These are phyloP conservation scores for Lamellibrachia columna DNA, from an alignment of 2,888 invertebrate genomes.

Conservation along the genomic window DNA sequence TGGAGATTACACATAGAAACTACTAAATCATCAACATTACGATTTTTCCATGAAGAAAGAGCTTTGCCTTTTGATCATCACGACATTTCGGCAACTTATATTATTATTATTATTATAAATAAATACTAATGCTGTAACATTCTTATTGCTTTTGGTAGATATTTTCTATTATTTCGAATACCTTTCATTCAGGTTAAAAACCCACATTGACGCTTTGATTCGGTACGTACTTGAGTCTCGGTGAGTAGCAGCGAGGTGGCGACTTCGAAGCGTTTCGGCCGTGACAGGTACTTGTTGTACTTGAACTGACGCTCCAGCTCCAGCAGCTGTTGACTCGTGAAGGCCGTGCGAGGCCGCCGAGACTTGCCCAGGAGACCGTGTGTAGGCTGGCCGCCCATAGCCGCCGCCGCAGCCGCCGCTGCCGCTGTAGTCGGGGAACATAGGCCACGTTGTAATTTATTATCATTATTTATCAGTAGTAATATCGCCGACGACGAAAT, in stretches of 20 bases:
- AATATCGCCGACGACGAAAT: too few species aligned
- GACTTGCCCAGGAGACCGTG: constrained; percentile 73
- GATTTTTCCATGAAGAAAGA: too few species aligned
- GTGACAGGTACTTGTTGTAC: constrained; percentile 97
- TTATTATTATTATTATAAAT: too few species aligned
- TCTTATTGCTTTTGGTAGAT: too few species aligned
- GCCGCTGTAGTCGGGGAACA: background rate
- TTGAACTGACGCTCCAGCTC: constrained; percentile 98
- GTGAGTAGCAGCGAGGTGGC: constrained; percentile 97
- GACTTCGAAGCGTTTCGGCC: constrained; percentile 98
- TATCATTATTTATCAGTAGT: too few species aligned
- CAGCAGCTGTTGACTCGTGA: constrained; percentile 95
- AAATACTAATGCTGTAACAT: too few species aligned
- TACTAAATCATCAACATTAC: too few species aligned
- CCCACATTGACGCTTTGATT: background rate
- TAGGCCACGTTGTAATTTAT: background rate
- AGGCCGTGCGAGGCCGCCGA: constrained; percentile 93
- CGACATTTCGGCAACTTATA: too few species aligned
- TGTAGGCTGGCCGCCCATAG: background rate
- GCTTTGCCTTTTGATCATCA: too few species aligned
- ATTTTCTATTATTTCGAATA: too few species aligned
- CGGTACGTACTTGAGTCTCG: constrained; percentile 88
- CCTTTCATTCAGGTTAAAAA: too few species aligned
- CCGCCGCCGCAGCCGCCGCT: background rate
- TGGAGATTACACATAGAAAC: too few species aligned